These are phyloP conservation scores for Morinoia aosen DNA, from an alignment of 2,888 invertebrate species.

Conservation along the genomic window DNA sequence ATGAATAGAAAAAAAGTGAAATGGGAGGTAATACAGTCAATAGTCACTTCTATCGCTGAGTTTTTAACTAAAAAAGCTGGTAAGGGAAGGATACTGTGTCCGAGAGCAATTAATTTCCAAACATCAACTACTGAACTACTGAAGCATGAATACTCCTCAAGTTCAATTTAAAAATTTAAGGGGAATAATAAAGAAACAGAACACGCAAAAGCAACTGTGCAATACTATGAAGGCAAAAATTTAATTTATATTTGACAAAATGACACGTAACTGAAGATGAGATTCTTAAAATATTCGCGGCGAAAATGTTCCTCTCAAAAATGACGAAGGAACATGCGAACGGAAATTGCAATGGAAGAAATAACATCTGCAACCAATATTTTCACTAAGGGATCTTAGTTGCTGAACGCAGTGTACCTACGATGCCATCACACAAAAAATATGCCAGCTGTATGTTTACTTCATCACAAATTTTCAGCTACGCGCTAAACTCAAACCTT, in stretches of 20 bases:
- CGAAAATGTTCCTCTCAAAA: neutral
- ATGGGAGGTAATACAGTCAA: neutral
- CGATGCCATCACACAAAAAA: neutral
- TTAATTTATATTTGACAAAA: neutral
- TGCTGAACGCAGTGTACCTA: too few species aligned
- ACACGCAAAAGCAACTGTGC: neutral
- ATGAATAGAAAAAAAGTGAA: neutral
- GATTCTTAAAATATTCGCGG: neutral
- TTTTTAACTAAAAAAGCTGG: neutral
- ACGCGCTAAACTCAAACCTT: neutral
- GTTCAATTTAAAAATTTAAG: neutral
- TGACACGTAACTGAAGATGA: neutral
- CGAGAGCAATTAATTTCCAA: neutral
- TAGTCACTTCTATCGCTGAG: neutral
- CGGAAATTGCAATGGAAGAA: neutral
- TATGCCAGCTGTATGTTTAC: neutral
- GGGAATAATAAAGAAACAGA: neutral
- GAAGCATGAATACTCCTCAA: too few species aligned
- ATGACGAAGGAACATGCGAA: neutral
- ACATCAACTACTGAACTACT: too few species aligned
- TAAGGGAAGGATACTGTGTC: neutral
- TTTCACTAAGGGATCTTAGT: neutral
- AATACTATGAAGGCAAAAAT: neutral
- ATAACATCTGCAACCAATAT: neutral
- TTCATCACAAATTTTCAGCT: neutral